phyloP scores from a whole-genome alignment of 1,140 invertebrate species.

The Micrasema longulum region DNA sequence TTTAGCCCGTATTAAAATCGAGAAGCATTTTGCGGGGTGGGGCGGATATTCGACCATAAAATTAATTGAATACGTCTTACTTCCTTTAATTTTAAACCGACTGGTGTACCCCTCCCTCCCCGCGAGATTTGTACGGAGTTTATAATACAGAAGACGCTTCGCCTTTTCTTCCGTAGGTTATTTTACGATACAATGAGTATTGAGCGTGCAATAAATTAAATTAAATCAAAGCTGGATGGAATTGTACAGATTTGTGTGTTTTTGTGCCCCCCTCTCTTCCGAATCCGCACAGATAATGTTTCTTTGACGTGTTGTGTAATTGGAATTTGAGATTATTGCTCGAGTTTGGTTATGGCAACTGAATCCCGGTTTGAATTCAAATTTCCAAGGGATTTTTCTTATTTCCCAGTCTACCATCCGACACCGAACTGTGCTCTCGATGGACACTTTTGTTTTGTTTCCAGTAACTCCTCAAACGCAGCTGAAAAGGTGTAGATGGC shows the following conservation, averaged over 20 bases:
- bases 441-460: too few relatives aligned
- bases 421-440: neutral
- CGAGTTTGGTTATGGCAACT: neutral
- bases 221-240: conserved; percentile 41
- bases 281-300: conserved; percentile 32
- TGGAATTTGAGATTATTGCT: conserved; percentile 36
- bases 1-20: conserved; percentile 46
- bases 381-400: conserved; percentile 2
- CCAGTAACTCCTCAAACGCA: too few relatives aligned
- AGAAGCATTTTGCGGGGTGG: conserved; percentile 42
- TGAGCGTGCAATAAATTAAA: conserved; percentile 41
- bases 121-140: conserved; percentile 18
- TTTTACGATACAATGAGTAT: conserved; percentile 45
- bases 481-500: too few relatives aligned
- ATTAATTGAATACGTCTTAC: conserved; percentile 56
- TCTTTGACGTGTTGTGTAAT: conserved; percentile 38
- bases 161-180: conserved; percentile 31
- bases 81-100: conserved; percentile 55
- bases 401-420: neutral
- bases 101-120: conserved; percentile 26
- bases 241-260: conserved; percentile 40
- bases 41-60: conserved; percentile 51
- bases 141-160: conserved; percentile 33
- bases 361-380: too few relatives aligned
- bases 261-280: conserved; percentile 5